A percentile compares a stretch with the other conserved stretches of the same genome.
Evolutionary conservation across 2,888 invertebrate genomes (phyloP).

Genomic region (Chloromyia formosa): DNA sequence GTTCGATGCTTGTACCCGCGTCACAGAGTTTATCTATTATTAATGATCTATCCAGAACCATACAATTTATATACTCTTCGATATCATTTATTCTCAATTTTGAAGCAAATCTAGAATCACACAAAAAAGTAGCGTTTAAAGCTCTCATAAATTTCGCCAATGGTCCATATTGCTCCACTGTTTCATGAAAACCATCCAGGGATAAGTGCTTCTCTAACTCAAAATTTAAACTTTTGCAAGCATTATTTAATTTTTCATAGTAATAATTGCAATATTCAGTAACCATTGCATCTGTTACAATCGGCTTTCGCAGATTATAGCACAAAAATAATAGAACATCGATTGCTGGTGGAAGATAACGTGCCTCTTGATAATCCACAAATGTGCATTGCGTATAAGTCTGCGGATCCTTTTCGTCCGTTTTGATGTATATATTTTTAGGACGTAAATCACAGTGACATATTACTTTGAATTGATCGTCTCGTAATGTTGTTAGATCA

Average conservation of each 20-base stretch:
- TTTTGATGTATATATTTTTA: slow-evolving; percentile 59
- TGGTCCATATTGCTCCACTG: slow-evolving; percentile 55
- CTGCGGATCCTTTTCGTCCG: slow-evolving; percentile 27
- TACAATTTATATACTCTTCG: slow-evolving; percentile 61
- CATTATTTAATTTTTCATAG: slow-evolving; percentile 62
- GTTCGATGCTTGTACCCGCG: slow-evolving; percentile 54
- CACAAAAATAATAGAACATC: slow-evolving; percentile 59
- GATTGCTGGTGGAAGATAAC: slow-evolving; percentile 59
- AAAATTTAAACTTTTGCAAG: slow-evolving; percentile 60
- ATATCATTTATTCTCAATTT: slow-evolving; percentile 58
- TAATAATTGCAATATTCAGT: slow-evolving; percentile 66
- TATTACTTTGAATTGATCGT: slow-evolving; percentile 63
- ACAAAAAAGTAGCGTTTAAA: slow-evolving; percentile 61
- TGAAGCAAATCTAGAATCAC: slow-evolving; percentile 58
- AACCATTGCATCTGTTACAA: slow-evolving; percentile 54
- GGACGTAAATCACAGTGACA: slow-evolving; percentile 63
- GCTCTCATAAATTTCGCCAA: slow-evolving; percentile 59
- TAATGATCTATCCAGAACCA: slow-evolving; percentile 61
- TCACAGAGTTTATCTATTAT: slow-evolving; percentile 58
- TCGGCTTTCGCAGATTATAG: slow-evolving; percentile 55
- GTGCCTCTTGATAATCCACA: slow-evolving; percentile 60
- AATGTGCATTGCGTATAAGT: slow-evolving; percentile 62
- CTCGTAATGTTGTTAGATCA: slow-evolving; percentile 57
- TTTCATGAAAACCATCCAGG: slow-evolving; percentile 60
- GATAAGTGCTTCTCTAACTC: slow-evolving; percentile 57